Evolutionary conservation across 2,113 vertebrate species (phyloP).

Genomic region (Ornithorhynchus anatinus): DNA sequence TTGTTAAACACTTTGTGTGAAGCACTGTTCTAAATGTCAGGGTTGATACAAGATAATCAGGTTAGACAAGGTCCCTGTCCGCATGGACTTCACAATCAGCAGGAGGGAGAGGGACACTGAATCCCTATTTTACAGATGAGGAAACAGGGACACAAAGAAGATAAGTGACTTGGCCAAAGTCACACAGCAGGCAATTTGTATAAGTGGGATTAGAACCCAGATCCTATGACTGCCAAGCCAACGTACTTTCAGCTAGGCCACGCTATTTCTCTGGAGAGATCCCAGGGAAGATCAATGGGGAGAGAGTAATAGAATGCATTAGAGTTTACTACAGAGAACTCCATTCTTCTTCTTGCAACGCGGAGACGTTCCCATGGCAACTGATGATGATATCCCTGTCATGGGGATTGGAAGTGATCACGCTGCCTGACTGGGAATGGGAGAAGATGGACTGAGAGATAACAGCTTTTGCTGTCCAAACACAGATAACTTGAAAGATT

Average conservation of each 20-base stretch:
- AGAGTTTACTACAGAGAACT: slow-evolving; percentile 4
- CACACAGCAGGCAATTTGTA: too few species aligned
- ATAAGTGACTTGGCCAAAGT: too few species aligned
- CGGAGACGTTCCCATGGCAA: slow-evolving; percentile 41
- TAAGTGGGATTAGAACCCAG: too few species aligned
- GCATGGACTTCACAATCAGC: too few species aligned
- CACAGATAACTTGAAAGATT: slow-evolving; percentile 58
- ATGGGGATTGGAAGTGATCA: slow-evolving; percentile 27
- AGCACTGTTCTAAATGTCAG: too few species aligned
- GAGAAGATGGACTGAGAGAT: slow-evolving; percentile 42
- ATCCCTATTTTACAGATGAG: too few species aligned
- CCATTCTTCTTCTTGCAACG: slow-evolving; percentile 39
- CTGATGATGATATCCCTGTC: slow-evolving; percentile 30
- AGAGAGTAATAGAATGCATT: slow-evolving; percentile 8
- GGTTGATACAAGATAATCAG: too few species aligned
- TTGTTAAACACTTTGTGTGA: too few species aligned
- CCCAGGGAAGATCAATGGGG: background rate
- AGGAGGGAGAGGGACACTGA: too few species aligned
- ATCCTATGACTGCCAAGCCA: too few species aligned
- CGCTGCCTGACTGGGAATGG: background rate
- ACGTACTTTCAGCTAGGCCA: background rate
- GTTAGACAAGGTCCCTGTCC: too few species aligned
- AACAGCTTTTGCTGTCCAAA: slow-evolving; percentile 52
- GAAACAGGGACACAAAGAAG: too few species aligned
- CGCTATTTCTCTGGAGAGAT: background rate